Percentiles rank a stretch among this genome's conserved stretches.
phyloP scores from a whole-genome alignment of 2,113 vertebrate genomes.

The Chamaea fasciata region DNA sequence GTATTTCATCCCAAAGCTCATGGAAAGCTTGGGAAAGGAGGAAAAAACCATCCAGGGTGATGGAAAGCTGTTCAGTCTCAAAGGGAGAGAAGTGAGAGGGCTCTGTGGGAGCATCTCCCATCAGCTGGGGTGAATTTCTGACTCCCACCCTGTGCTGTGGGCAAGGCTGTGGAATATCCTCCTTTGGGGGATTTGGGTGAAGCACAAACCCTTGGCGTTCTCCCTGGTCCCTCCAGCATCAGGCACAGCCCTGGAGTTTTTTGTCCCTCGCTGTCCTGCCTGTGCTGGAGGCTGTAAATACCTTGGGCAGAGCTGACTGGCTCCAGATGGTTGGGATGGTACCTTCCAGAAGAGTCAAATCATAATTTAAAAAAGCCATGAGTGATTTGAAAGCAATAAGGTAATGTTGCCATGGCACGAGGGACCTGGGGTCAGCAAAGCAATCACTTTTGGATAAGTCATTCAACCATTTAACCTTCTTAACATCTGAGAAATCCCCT shows the following conservation, averaged over 20 bases:
- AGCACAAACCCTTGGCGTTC: not conserved
- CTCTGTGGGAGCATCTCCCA: not conserved
- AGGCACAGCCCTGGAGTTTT: not conserved
- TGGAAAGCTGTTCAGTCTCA: not conserved
- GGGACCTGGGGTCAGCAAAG: constrained; percentile 15
- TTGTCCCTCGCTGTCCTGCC: not conserved
- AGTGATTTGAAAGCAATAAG: constrained; percentile 15
- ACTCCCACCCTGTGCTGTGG: not conserved
- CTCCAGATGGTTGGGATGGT: not conserved
- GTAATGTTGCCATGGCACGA: not conserved
- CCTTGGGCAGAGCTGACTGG: not conserved
- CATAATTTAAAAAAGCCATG: not conserved
- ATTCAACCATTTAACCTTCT: constrained; percentile 54
- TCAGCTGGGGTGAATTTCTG: not conserved
- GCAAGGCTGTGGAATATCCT: not conserved
- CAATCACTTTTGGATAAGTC: constrained; percentile 45
- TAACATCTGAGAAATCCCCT: constrained; percentile 34
- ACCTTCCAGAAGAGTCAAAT: not conserved
- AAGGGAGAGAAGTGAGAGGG: not conserved
- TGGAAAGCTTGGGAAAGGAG: not conserved
- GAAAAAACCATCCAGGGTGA: not conserved
- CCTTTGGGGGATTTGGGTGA: not conserved
- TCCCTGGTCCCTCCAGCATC: not conserved
- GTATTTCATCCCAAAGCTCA: not conserved
- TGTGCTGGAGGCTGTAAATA: not conserved